Percentiles rank a stretch among this genome's conserved stretches.
Conservation (phyloP, 1,140 invertebrate genomes). For the Colletes gigas region DNA sequence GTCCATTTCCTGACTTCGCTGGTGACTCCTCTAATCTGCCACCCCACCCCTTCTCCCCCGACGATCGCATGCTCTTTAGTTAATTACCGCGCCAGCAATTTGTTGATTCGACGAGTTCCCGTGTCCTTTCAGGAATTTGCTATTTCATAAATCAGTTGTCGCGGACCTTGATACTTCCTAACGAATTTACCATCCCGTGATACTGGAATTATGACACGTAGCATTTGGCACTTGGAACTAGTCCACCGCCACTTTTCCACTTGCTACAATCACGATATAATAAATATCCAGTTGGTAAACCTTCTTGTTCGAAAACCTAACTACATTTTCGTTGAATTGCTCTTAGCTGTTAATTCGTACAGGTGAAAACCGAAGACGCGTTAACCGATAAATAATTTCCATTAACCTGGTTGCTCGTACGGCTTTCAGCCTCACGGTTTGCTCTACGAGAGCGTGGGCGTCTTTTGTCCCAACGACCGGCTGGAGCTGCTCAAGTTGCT, state of each 20-base stretch:
- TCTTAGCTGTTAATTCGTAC: background rate
- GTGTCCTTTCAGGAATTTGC: background rate
- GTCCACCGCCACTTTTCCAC: background rate
- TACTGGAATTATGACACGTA: background rate
- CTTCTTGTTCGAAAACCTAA: too few relatives aligned
- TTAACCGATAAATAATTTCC: constrained; percentile 17
- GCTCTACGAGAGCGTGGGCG: constrained; percentile 90
- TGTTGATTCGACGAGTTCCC: constrained; percentile 28
- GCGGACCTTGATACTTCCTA: constrained; percentile 1
- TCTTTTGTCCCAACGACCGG: constrained; percentile 89
- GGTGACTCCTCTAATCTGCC: constrained; percentile 6
- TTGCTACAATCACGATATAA: too few relatives aligned
- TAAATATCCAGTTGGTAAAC: too few relatives aligned
- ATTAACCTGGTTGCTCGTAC: constrained; percentile 29
- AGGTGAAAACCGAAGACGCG: background rate
- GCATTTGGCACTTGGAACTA: background rate
- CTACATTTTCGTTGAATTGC: too few relatives aligned
- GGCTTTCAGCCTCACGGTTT: constrained; percentile 86
- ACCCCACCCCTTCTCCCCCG: background rate
- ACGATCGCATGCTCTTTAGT: constrained; percentile 36
- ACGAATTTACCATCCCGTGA: background rate
- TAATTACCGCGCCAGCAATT: constrained; percentile 49
- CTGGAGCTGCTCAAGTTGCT: constrained; percentile 86
- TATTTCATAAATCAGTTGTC: background rate
- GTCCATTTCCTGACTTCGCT: constrained; percentile 8